Base-by-base conservation (phyloP, 2,797 vertebrate species). In the Takifugu ocellatus region DNA sequence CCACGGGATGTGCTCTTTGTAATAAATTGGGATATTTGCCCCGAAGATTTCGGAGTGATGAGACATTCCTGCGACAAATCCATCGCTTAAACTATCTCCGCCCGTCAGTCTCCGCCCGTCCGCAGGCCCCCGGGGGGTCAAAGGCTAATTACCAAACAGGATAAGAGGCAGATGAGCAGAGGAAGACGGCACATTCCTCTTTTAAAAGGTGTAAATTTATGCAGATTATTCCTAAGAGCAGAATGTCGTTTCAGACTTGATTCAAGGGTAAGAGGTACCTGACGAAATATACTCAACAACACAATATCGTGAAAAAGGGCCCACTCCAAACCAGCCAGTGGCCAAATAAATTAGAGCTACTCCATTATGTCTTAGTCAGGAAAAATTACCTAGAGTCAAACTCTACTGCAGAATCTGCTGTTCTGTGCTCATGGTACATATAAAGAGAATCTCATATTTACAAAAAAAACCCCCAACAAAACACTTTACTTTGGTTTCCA, bases 61-160 rank as follows among this genome's bases (percentile, higher is more conserved):
- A 82, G 78, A 84, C 81, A 72, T 86, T 72, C 76, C 67, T 64
- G 76, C 66, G 78, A 83, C 75, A 81, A 84, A 86, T 84, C 73
- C 67, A 63, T 73, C 52, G 62, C 75, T 81, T 76, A 77, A 81
- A 84, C 80, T 80, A 69, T 77, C 77, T 76, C 68, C 57, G 74
- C 78, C 83, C 82, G 82, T 85, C 81, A 81, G 33, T 83, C 68
- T 69, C 54, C 64, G 75, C 53, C 64, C 47, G 72, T 68, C 66
- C 51, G 14, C 61, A 74, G 84, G 79, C 79, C 75, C 68, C 43
- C 66, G 66, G 52, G 49, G 69, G 84, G 82, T 87, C 84, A 86
- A 60, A 85, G 79, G 82, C 74, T 90, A 89, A 90, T 88, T 87
- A 82, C 72, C 72, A 79, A 81, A 81, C 75, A 73, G 80, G 74